These are phyloP conservation scores for Coelopa pilipes DNA, from an alignment of 2,888 invertebrate genomes.

Conservation along the genomic window DNA sequence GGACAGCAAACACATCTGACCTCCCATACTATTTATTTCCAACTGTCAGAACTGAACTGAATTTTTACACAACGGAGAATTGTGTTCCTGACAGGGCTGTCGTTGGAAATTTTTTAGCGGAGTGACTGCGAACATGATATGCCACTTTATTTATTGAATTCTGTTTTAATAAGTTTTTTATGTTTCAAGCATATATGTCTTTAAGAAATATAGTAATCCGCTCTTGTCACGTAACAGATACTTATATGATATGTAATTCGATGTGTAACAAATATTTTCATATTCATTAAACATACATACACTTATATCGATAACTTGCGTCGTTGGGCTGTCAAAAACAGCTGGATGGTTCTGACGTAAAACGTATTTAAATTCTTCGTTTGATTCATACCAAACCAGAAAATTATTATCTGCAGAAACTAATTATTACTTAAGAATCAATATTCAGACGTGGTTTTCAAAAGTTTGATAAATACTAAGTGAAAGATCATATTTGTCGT, in stretches of 20 bases:
- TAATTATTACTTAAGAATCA: too few relatives aligned
- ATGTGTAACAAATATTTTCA: too few relatives aligned
- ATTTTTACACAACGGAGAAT: constrained; percentile 4
- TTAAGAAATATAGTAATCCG: too few relatives aligned
- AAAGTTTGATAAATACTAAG: background rate
- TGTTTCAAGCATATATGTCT: too few relatives aligned
- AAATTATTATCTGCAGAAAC: constrained; percentile 2
- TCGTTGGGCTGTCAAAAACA: background rate
- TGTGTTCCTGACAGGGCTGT: background rate
- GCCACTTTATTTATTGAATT: background rate
- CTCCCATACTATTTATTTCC: constrained; percentile 23
- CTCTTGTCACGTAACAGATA: too few relatives aligned
- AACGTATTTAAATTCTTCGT: background rate
- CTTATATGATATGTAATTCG: too few relatives aligned
- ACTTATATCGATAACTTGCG: too few relatives aligned
- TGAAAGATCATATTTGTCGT: background rate
- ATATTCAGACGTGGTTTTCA: too few relatives aligned
- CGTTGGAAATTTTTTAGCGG: too few relatives aligned
- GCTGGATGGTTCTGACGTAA: background rate
- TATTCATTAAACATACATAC: too few relatives aligned
- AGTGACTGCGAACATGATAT: background rate
- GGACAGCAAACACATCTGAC: background rate
- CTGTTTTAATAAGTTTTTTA: background rate
- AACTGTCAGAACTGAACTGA: constrained; percentile 10
- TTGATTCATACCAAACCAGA: background rate